Percentiles rank a stretch among this genome's conserved stretches.
phyloP scores from a whole-genome alignment of 35 echinoderm and acorn worm species.

The Acanthaster planci region DNA sequence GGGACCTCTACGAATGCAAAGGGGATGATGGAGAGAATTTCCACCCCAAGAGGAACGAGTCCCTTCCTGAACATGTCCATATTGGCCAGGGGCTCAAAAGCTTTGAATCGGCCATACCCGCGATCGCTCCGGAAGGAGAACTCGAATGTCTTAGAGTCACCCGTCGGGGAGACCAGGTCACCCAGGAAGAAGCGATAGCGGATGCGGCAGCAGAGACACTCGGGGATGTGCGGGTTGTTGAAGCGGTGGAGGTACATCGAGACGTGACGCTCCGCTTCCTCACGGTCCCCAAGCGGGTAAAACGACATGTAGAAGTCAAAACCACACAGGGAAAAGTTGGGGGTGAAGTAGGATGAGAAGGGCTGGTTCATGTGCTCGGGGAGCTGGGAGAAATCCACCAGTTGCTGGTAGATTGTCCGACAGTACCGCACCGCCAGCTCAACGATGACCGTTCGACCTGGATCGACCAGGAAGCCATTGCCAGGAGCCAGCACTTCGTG shows the following conservation, averaged over 20 bases:
- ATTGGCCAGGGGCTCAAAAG: slow-evolving; percentile 76
- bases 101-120: slow-evolving; percentile 87
- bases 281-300: slow-evolving; percentile 85
- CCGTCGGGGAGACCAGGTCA: slow-evolving; percentile 50
- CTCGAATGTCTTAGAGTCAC: slow-evolving; percentile 84
- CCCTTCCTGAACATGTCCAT: slow-evolving; percentile 65
- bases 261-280: slow-evolving; percentile 78
- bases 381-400: slow-evolving; percentile 80
- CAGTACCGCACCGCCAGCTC: slow-evolving; percentile 91
- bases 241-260: slow-evolving; percentile 96
- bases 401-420: slow-evolving; percentile 80
- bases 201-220: slow-evolving; percentile 76
- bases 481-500: slow-evolving; percentile 71
- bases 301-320: slow-evolving; percentile 92
- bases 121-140: slow-evolving; percentile 93
- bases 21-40: slow-evolving; percentile 83
- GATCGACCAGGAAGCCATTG: slow-evolving; percentile 84
- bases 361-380: slow-evolving; percentile 70
- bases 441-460: slow-evolving; percentile 83
- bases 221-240: slow-evolving; percentile 59
- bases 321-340: slow-evolving; percentile 85
- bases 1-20: slow-evolving; percentile 79
- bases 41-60: slow-evolving; percentile 72
- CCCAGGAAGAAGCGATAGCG: slow-evolving; percentile 92
- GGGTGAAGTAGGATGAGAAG: slow-evolving; percentile 82